These are phyloP conservation scores for Chrosomus eos DNA, from an alignment of 2,797 vertebrate species.

Conservation along the genomic window DNA sequence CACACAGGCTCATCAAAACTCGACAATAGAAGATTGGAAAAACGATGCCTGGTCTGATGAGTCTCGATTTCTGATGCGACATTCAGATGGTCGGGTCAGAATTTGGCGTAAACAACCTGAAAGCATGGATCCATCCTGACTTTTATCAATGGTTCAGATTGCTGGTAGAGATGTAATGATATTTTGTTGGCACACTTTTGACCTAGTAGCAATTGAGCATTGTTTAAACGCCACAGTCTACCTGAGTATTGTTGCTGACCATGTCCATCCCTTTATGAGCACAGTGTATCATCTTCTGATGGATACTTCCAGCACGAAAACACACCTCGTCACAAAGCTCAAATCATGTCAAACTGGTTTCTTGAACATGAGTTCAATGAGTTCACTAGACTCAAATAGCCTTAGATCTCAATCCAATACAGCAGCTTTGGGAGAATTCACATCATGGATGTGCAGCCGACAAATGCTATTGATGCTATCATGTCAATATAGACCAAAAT, in stretches of 20 bases:
- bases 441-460: slow-evolving; percentile 54
- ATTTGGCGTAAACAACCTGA: background rate
- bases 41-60: background rate
- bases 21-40: background rate
- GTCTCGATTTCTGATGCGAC: background rate
- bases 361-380: background rate
- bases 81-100: background rate
- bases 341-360: too few relatives aligned
- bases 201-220: too few relatives aligned
- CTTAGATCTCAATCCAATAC: background rate
- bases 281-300: too few relatives aligned
- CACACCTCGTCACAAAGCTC: too few relatives aligned
- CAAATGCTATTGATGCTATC: slow-evolving; percentile 13
- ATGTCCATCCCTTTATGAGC: too few relatives aligned
- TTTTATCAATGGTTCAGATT: background rate
- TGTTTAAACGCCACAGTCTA: too few relatives aligned
- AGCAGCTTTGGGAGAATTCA: background rate
- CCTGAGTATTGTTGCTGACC: too few relatives aligned
- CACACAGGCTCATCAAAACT: background rate
- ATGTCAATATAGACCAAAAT: too few relatives aligned
- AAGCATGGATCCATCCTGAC: background rate
- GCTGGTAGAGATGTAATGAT: background rate
- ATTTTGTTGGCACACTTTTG: background rate
- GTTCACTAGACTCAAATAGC: background rate
- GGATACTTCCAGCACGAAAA: too few relatives aligned